Base-by-base conservation (phyloP, 2,113 vertebrate species). In the Mellivora capensis region DNA sequence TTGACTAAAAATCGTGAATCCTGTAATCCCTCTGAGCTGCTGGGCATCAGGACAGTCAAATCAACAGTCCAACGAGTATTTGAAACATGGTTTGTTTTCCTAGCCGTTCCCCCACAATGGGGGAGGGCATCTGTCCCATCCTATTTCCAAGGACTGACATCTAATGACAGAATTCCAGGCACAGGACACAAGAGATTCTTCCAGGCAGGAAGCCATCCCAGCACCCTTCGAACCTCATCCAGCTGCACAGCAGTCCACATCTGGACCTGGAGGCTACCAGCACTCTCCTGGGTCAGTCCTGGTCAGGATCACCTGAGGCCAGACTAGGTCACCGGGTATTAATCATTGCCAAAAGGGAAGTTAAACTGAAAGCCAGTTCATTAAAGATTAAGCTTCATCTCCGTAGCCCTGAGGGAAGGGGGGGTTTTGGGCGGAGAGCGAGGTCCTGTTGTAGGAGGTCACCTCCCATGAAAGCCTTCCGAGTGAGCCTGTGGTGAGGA, bases 301-400 rank as follows among this genome's bases (percentile, higher is more conserved):
- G 93, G 96, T 94, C 98, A 97, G 94, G 64, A 95, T 79, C 94
- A 42, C 76, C 71, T 71, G 76, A 62, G 87, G 94, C 69, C 93
- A 95, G 93, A 80, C 80, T 62, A 92, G 94, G 95, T 97, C 95
- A 96, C 94, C 11, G 18, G 47, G 71, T 88, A 98, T 98, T 98
- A 98, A 98, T 98, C 90, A 98, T 98, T 98, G 96, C 92, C 96
- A 92, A 96, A 84, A 18, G 72, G 61, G 7, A 88, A 91, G 97
- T 98, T 98, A 98, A 98, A 98, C 84, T 98, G 94, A 96, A 97
- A 98, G 67, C 93, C 76, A 42, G 77, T 94, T 96, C 92, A 98
- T 98, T 98, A 98, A 97, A 92, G 81, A 98, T 98, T 98, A 98
- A 98, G 71, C 98, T 96, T 96, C 98, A 98, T 98, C 98, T 98